phyloP scores from a whole-genome alignment of 2,797 vertebrate species.

The Eurystomus glaucurus region DNA sequence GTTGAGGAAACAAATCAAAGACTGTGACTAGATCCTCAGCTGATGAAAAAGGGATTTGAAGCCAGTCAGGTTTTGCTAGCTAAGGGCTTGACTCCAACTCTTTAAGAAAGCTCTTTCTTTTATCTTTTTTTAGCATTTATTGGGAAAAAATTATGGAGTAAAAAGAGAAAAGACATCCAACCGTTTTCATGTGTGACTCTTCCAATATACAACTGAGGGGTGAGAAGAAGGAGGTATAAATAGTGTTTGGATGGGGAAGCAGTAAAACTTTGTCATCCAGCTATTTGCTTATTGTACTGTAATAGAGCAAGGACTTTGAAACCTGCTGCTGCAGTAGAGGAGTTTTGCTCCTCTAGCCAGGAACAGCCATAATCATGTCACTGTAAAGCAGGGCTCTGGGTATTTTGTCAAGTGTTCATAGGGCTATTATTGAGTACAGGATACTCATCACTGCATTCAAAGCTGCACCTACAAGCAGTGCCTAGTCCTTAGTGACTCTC shows the following conservation, averaged over 20 bases:
- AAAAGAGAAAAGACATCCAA: background rate
- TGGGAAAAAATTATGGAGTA: background rate
- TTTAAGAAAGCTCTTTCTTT: background rate
- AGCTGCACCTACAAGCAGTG: background rate
- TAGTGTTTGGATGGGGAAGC: background rate
- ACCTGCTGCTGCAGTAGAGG: background rate
- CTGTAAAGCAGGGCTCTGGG: background rate
- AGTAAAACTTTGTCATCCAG: background rate
- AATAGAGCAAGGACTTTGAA: background rate
- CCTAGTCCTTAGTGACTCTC: background rate
- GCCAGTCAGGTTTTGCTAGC: background rate
- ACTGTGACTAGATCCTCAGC: background rate
- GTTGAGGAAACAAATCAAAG: background rate
- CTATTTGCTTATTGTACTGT: background rate
- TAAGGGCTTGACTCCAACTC: background rate
- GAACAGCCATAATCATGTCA: background rate
- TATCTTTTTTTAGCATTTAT: background rate
- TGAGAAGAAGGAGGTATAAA: background rate
- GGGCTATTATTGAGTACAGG: background rate
- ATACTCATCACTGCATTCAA: background rate
- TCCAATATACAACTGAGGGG: background rate
- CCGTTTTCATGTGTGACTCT: background rate
- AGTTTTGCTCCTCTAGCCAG: background rate
- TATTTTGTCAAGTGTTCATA: background rate
- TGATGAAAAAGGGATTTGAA: background rate